phyloP scores from a whole-genome alignment of 2,797 vertebrate species.

The Arremon aurantiirostris region DNA sequence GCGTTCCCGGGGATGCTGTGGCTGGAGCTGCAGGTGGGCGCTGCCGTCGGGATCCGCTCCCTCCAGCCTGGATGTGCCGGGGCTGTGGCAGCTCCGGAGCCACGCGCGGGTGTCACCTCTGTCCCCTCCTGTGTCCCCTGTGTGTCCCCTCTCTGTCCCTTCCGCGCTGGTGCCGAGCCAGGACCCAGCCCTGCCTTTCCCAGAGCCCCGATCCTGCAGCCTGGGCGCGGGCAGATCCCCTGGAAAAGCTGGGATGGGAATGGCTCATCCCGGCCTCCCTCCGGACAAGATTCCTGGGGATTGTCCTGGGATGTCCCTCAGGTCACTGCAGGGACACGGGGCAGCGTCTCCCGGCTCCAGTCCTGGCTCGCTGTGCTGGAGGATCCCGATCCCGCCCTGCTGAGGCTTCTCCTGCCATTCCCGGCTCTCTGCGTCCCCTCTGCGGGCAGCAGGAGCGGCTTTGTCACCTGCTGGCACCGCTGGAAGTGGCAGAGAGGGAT shows the following conservation, averaged over 20 bases:
- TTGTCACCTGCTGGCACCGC: background rate
- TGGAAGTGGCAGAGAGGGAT: background rate
- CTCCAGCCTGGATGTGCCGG: fast-evolving
- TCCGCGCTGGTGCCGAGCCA: background rate
- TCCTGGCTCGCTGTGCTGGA: background rate
- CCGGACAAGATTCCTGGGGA: background rate
- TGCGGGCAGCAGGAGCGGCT: background rate
- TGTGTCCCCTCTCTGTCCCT: background rate
- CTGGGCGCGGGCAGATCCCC: background rate
- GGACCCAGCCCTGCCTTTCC: background rate
- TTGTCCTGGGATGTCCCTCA: background rate
- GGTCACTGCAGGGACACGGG: fast-evolving
- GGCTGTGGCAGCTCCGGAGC: background rate
- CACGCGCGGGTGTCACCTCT: fast-evolving
- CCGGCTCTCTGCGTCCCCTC: background rate
- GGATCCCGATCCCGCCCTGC: background rate
- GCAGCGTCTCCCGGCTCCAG: background rate
- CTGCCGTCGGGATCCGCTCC: background rate
- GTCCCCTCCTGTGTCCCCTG: background rate
- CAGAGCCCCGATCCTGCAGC: background rate
- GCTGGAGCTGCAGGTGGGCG: background rate
- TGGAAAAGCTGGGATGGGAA: background rate
- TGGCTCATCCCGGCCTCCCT: fast-evolving
- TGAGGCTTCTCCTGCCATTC: background rate
- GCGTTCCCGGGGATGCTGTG: background rate